phyloP scores from a whole-genome alignment of 2,113 vertebrate species.

The Steatornis caripensis region DNA sequence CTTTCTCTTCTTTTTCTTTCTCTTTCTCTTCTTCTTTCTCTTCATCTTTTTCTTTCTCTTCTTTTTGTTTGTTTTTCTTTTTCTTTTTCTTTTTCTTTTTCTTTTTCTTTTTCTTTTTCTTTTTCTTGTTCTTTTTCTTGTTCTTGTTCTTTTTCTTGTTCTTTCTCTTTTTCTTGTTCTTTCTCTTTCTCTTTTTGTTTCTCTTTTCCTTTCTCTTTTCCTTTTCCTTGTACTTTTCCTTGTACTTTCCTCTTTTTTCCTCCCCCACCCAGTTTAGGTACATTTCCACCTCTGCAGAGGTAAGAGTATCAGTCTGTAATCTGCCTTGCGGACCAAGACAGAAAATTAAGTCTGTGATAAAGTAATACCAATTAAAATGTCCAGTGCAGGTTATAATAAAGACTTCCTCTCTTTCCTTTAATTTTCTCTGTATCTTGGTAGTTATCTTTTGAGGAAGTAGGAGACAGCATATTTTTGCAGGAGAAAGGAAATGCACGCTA shows the following conservation, averaged over 20 bases:
- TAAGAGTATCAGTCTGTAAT: slow-evolving; percentile 51
- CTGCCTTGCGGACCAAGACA: not conserved
- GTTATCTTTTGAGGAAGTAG: not conserved
- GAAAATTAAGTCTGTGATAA: not conserved
- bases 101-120: too few species aligned
- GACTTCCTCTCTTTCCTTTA: not conserved
- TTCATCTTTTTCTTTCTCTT: too few species aligned
- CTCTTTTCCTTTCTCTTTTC: too few species aligned
- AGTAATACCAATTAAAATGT: not conserved
- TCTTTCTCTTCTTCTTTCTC: too few species aligned
- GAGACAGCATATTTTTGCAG: not conserved
- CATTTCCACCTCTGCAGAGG: slow-evolving; percentile 82
- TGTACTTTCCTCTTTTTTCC: not conserved
- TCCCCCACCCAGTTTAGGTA: slow-evolving; percentile 69
- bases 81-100: not conserved
- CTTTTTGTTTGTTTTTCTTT: not conserved
- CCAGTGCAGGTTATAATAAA: not conserved
- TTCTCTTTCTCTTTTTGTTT: too few species aligned
- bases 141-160: not conserved
- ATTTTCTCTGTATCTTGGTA: not conserved
- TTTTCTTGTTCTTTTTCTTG: not conserved
- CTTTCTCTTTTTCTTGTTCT: too few species aligned
- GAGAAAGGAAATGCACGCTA: not conserved
- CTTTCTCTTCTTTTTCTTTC: too few species aligned
- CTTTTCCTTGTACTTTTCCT: too few species aligned